Percentiles rank a stretch among this genome's conserved stretches.
Conservation (phyloP, 2,113 vertebrate species). For the Hippocampus zosterae region DNA sequence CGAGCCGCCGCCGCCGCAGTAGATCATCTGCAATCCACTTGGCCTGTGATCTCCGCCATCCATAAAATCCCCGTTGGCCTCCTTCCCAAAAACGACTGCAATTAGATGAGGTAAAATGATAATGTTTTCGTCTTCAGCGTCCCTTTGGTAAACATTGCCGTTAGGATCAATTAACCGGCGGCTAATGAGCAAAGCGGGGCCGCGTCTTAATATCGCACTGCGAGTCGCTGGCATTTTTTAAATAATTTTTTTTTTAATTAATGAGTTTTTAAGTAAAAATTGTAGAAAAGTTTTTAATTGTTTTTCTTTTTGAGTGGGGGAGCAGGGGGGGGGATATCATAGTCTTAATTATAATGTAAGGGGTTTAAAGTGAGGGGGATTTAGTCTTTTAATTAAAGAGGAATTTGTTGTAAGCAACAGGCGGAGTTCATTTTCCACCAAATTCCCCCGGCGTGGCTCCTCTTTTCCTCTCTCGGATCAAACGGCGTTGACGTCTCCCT, state of each 20-base stretch:
- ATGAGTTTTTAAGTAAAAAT: slow-evolving; percentile 74
- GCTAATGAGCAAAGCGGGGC: slow-evolving; percentile 70
- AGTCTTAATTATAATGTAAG: slow-evolving; percentile 73
- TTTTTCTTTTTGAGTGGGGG: slow-evolving; percentile 53
- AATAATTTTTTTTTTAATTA: slow-evolving; percentile 64
- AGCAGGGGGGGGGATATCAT: slow-evolving; percentile 51
- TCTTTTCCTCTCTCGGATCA: slow-evolving; percentile 28
- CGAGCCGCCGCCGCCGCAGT: slow-evolving; percentile 35
- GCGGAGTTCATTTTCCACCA: slow-evolving; percentile 52
- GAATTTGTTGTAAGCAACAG: slow-evolving; percentile 69
- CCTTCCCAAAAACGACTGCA: slow-evolving; percentile 54
- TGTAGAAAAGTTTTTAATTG: slow-evolving; percentile 75
- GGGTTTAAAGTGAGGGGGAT: slow-evolving; percentile 72
- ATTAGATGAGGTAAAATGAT: slow-evolving; percentile 70
- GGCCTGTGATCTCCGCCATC: slow-evolving; percentile 51
- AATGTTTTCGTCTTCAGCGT: slow-evolving; percentile 62
- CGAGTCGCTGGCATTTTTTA: slow-evolving; percentile 59
- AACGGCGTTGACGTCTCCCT: slow-evolving; percentile 42
- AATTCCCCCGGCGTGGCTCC: slow-evolving; percentile 32
- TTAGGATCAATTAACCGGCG: slow-evolving; percentile 73
- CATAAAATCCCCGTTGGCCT: slow-evolving; percentile 46
- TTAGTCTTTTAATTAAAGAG: slow-evolving; percentile 77
- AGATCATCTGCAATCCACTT: slow-evolving; percentile 36
- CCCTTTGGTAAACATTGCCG: slow-evolving; percentile 72
- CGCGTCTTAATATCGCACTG: slow-evolving; percentile 62